Evolutionary conservation across 1,140 invertebrate genomes (phyloP).

Genomic region (Galendromus occidentalis): DNA sequence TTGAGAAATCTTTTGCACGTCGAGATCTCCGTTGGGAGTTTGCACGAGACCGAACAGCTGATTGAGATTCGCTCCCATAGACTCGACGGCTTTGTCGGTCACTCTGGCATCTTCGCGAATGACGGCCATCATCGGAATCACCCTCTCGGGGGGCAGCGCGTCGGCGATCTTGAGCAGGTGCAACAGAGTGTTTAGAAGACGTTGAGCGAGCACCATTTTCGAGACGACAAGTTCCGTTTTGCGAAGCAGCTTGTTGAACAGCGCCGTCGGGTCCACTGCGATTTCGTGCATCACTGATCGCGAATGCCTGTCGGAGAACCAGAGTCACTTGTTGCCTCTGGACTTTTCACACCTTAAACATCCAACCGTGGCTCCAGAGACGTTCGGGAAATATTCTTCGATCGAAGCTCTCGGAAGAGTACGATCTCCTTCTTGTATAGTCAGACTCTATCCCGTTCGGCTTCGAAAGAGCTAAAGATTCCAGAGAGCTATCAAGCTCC

Average conservation of each 20-base stretch:
- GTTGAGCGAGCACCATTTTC: neutral
- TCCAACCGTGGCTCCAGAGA: neutral
- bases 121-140: neutral
- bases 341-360: neutral
- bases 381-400: neutral
- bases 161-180: neutral
- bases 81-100: neutral
- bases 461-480: too few species aligned
- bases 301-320: neutral
- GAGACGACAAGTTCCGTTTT: neutral
- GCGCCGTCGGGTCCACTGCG: neutral
- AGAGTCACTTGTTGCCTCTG: neutral
- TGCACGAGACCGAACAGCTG: neutral
- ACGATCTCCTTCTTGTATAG: neutral
- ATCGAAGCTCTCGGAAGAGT: neutral
- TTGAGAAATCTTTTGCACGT: neutral
- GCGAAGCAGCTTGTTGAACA: neutral
- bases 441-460: neutral
- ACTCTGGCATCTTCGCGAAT: neutral
- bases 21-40: neutral
- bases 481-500: too few species aligned
- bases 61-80: neutral
- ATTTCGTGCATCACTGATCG: neutral
- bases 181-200: neutral
- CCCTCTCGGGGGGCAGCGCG: neutral